Base-by-base conservation (phyloP, 2,797 vertebrate species). In the Sciurus vulgaris region DNA sequence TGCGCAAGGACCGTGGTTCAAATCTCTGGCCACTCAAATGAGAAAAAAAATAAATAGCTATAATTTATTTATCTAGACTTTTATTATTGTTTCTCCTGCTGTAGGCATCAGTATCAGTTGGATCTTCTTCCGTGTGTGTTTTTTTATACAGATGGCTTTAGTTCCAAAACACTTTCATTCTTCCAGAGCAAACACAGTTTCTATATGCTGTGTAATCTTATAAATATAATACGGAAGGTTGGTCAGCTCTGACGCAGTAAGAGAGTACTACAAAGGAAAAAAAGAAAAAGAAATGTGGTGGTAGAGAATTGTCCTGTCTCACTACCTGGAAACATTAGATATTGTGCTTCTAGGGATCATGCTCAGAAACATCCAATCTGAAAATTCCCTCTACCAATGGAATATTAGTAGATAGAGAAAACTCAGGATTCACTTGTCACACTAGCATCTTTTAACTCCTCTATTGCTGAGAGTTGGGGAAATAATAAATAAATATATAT, bases 51-150 rank as follows among this genome's bases (percentile, higher is more conserved):
- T n/a, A n/a, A n/a, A n/a, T n/a, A n/a, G 61, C 4, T 33, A 89
- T 73, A 54, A 91, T 95, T 86, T 70, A 78, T n/a, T 11, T 14
- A 0, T 63, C 95, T 85, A 89, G 96, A 92, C 77, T 17, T 30
- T n/a, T 83, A 73, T 89, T 84, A 95, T 38, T 72, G 89, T 88
- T 28, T 76, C n/a, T 82, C 59, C 74, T 85, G 73, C 38, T 89
- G 11, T 56, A 33, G 44, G 14, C 78, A 78, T 0, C 8, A 73
- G 96, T 94, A 94, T 95, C 74, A 83, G 26, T 38, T 94, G 47
- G 63, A 61, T 35, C 69, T 76, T 86, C 61, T 38, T 86, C 41
- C 30, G 35, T 22, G 8, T 86, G 47, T 61, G 35, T 77, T 59
- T 35, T 78, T 67, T 84, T 33, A 67, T 24, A 81, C 7, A 49